phyloP scores from a whole-genome alignment of 2,113 vertebrate species.

The Sylvilagus bachmani region DNA sequence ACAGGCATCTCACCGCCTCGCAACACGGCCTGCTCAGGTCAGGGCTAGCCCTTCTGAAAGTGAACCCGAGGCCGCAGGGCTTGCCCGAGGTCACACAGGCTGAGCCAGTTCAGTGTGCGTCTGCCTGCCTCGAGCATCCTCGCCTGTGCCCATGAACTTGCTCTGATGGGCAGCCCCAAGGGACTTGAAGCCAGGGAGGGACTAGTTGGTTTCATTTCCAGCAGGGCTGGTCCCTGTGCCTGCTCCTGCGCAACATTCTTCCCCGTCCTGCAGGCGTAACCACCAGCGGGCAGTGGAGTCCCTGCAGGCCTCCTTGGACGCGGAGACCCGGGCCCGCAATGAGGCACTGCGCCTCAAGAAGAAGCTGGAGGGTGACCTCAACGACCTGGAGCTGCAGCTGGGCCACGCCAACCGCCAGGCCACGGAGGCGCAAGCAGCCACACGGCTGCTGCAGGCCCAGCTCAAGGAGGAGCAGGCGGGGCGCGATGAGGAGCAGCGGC shows the following conservation, averaged over 20 bases:
- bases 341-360: conserved; percentile 95
- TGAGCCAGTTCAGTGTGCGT: neutral
- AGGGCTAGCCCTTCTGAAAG: neutral
- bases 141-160: neutral
- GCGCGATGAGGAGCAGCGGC: conserved; percentile 92
- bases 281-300: conserved; percentile 95
- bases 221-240: accelerated
- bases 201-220: neutral
- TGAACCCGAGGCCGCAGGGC: neutral
- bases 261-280: conserved; percentile 88
- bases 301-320: conserved; percentile 94
- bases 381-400: conserved; percentile 96
- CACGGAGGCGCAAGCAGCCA: conserved; percentile 92
- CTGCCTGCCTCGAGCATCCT: neutral
- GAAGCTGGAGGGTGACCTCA: conserved; percentile 97
- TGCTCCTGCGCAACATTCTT: neutral
- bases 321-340: conserved; percentile 93
- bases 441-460: conserved; percentile 93
- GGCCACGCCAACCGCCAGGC: conserved; percentile 94
- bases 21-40: neutral
- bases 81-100: neutral
- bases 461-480: conserved; percentile 95
- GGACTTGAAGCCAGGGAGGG: neutral
- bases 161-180: neutral
- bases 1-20: neutral